A percentile compares a stretch with the other conserved stretches of the same genome.
Evolutionary conservation across 2,888 invertebrate species (phyloP).

Genomic region (Epistrophella euchroma): DNA sequence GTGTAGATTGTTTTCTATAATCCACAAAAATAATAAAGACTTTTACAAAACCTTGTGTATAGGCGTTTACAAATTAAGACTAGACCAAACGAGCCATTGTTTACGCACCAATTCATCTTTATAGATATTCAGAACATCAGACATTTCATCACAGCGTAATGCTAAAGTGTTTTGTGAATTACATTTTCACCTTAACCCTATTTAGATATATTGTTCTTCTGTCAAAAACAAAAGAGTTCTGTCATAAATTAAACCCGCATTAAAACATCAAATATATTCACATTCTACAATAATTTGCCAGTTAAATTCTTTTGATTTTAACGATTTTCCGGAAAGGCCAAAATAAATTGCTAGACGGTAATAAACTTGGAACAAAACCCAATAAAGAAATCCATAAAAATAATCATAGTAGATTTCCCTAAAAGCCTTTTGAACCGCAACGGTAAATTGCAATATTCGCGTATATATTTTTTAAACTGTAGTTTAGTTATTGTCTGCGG

Average conservation of each 20-base stretch:
- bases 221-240: slow-evolving; percentile 29
- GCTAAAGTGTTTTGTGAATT: not conserved
- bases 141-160: slow-evolving; percentile 24
- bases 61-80: slow-evolving; percentile 40
- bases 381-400: slow-evolving; percentile 12
- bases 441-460: slow-evolving; percentile 52
- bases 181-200: slow-evolving; percentile 1
- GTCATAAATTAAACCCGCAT: slow-evolving; percentile 1
- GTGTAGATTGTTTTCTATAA: slow-evolving; percentile 5
- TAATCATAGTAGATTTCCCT: slow-evolving; percentile 60
- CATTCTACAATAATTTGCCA: slow-evolving; percentile 3
- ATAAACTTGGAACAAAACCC: slow-evolving; percentile 46
- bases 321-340: slow-evolving; percentile 49
- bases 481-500: slow-evolving; percentile 25
- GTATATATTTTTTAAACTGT: slow-evolving; percentile 4
- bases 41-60: slow-evolving; percentile 47
- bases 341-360: slow-evolving; percentile 40
- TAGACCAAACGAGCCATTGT: slow-evolving; percentile 32
- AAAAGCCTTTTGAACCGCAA: slow-evolving; percentile 59
- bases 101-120: slow-evolving; percentile 33
- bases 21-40: slow-evolving; percentile 16
- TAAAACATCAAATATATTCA: slow-evolving; percentile 23
- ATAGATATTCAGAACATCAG: slow-evolving; percentile 4
- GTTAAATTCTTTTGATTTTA: slow-evolving; percentile 18
- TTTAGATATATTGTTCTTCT: slow-evolving; percentile 14